A percentile compares a stretch with the other conserved stretches of the same genome.
Evolutionary conservation across 2,888 invertebrate species (phyloP).

Genomic region (Arenicola marina): DNA sequence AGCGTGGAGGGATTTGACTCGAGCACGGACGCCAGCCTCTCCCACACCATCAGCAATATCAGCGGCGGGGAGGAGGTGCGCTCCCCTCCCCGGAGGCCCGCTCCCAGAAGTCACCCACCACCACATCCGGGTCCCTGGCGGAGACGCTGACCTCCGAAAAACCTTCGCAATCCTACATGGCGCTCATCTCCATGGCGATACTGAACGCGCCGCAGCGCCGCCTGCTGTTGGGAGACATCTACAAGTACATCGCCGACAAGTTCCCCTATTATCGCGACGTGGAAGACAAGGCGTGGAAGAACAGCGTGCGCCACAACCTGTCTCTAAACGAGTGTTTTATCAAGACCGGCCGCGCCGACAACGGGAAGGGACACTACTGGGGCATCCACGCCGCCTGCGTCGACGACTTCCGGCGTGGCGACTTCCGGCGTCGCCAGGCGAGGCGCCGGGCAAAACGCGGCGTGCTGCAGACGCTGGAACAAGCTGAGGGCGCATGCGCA

Average conservation of each 20-base stretch:
- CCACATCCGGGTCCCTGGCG: too few species aligned
- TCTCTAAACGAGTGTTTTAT: constrained; percentile 58
- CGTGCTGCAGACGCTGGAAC: not conserved
- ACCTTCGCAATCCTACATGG: constrained; percentile 1
- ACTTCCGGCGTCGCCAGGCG: constrained; percentile 13
- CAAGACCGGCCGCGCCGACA: constrained; percentile 63
- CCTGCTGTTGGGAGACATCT: constrained; percentile 56
- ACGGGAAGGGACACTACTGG: constrained; percentile 98
- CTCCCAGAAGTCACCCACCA: too few species aligned
- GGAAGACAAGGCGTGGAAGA: constrained; percentile 53
- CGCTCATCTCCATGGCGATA: constrained; percentile 57
- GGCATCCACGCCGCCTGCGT: constrained; percentile 21
- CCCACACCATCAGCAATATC: not conserved
- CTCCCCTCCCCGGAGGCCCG: not conserved
- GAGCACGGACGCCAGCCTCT: not conserved
- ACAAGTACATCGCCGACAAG: constrained; percentile 53
- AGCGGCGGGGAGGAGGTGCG: constrained; percentile 9
- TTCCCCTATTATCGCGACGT: constrained; percentile 51
- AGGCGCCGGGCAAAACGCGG: not conserved
- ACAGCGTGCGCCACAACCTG: constrained; percentile 57
- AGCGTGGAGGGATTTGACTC: not conserved
- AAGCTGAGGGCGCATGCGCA: too few species aligned
- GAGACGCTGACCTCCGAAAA: not conserved
- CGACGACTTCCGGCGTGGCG: constrained; percentile 18
- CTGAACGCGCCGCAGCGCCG: constrained; percentile 47